These are phyloP conservation scores for Leucoptera coffeella DNA, from an alignment of 2,888 invertebrate species.

Conservation along the genomic window DNA sequence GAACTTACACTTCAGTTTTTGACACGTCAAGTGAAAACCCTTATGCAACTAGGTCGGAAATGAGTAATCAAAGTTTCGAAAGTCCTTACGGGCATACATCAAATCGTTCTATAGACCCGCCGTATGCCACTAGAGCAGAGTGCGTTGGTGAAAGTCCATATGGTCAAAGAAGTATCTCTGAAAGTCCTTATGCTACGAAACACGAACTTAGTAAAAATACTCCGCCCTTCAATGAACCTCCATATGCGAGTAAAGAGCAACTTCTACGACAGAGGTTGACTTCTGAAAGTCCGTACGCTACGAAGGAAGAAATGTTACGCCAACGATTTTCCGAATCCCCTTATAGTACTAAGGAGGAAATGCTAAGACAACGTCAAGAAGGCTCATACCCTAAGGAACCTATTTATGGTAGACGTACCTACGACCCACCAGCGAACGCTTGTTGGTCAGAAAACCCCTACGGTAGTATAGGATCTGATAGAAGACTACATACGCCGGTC, in stretches of 20 bases:
- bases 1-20: slow-evolving; percentile 37
- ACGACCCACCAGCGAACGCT: slow-evolving; percentile 35
- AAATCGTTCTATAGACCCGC: slow-evolving; percentile 28
- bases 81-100: slow-evolving; percentile 34
- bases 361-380: slow-evolving; percentile 38
- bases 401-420: slow-evolving; percentile 34
- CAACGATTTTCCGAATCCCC: slow-evolving; percentile 46
- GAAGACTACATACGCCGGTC: slow-evolving; percentile 33
- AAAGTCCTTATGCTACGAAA: slow-evolving; percentile 5
- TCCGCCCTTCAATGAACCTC: slow-evolving; percentile 25
- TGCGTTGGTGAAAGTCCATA: slow-evolving; percentile 10
- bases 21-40: slow-evolving; percentile 41
- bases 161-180: slow-evolving; percentile 8
- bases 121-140: slow-evolving; percentile 11
- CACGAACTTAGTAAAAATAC: slow-evolving; percentile 5
- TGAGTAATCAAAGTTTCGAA: slow-evolving; percentile 36
- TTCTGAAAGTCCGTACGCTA: slow-evolving; percentile 35
- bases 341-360: slow-evolving; percentile 42
- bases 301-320: slow-evolving; percentile 46
- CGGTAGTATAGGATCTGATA: slow-evolving; percentile 31
- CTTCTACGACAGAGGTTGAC: slow-evolving; percentile 29
- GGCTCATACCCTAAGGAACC: slow-evolving; percentile 23
- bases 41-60: slow-evolving; percentile 32
- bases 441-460: slow-evolving; percentile 38
- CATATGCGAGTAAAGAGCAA: slow-evolving; percentile 43